Evolutionary conservation across 35 echinoderm and acorn worm species (phyloP).

Genomic region (Heliocidaris erythrogramma): DNA sequence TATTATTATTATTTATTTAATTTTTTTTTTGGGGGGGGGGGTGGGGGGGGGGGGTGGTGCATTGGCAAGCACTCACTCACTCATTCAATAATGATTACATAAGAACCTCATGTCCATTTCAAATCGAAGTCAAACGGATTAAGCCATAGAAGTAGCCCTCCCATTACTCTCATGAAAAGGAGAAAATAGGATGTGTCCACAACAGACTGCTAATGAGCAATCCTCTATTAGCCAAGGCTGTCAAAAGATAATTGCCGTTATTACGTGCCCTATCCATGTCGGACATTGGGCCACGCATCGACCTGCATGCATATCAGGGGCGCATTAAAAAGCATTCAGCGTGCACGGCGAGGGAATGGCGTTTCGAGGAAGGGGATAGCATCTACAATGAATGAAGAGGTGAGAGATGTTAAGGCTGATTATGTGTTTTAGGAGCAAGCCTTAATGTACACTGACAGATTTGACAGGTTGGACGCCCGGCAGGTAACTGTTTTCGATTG

Average conservation of each 20-base stretch:
- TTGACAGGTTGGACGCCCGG: conserved; percentile 22
- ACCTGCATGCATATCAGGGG: not conserved
- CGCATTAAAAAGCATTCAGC: conserved; percentile 13
- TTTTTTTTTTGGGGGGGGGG: too few relatives aligned
- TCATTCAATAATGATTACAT: conserved; percentile 12
- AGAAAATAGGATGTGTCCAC: not conserved
- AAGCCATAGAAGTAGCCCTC: not conserved
- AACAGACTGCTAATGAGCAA: conserved; percentile 37
- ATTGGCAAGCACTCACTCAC: not conserved
- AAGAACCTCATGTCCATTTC: conserved; percentile 9
- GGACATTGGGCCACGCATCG: not conserved
- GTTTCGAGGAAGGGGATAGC: not conserved
- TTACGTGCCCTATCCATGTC: not conserved
- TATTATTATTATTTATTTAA: too few relatives aligned
- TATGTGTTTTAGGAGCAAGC: not conserved
- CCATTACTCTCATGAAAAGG: not conserved
- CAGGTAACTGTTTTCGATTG: conserved; percentile 43
- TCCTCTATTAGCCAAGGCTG: not conserved
- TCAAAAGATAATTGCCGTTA: conserved; percentile 48
- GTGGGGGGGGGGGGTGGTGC: not conserved
- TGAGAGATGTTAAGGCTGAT: not conserved
- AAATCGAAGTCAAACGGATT: conserved; percentile 44
- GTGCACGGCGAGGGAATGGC: not conserved
- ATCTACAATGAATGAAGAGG: not conserved
- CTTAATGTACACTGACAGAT: conserved; percentile 19